Percentiles rank a stretch among this genome's conserved stretches.
Conservation (phyloP, 92 coral and sea anemone genomes). For the Paramuricea clavata region DNA sequence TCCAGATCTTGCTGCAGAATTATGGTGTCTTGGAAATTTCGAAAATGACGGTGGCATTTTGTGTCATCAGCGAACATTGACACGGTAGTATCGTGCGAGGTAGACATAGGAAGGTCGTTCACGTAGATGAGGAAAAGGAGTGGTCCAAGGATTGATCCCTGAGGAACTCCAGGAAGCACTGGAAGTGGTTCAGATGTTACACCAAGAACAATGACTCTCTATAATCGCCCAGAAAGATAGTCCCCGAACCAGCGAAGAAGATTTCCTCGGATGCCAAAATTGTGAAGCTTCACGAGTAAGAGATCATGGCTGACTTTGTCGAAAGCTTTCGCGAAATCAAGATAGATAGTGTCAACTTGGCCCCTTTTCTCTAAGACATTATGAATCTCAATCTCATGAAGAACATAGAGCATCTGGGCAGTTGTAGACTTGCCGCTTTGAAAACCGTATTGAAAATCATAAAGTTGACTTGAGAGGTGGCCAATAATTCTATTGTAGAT, state of each 20-base stretch:
- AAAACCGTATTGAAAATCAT: constrained; percentile 41
- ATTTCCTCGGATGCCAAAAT: neutral
- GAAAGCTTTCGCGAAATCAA: constrained; percentile 24
- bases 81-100: constrained; percentile 7
- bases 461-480: no score
- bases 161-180: constrained; percentile 31
- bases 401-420: constrained; percentile 46
- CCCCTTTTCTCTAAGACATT: constrained; percentile 35
- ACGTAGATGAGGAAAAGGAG: constrained; percentile 35
- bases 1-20: neutral
- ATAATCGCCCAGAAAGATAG: constrained; percentile 13
- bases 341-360: no score
- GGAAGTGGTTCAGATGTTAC: constrained; percentile 15
- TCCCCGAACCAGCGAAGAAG: constrained; percentile 23
- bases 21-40: neutral
- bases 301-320: constrained; percentile 20
- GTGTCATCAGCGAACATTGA: constrained; percentile 44
- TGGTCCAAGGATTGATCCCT: constrained; percentile 40
- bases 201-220: constrained; percentile 16
- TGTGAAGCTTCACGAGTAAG: neutral
- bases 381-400: constrained; percentile 59
- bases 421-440: constrained; percentile 47
- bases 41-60: constrained; percentile 14
- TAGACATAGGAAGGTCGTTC: constrained; percentile 23
- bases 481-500: constrained; percentile 30